Evolutionary conservation across 2,797 vertebrate genomes (phyloP).

Genomic region (Scleropages formosus): DNA sequence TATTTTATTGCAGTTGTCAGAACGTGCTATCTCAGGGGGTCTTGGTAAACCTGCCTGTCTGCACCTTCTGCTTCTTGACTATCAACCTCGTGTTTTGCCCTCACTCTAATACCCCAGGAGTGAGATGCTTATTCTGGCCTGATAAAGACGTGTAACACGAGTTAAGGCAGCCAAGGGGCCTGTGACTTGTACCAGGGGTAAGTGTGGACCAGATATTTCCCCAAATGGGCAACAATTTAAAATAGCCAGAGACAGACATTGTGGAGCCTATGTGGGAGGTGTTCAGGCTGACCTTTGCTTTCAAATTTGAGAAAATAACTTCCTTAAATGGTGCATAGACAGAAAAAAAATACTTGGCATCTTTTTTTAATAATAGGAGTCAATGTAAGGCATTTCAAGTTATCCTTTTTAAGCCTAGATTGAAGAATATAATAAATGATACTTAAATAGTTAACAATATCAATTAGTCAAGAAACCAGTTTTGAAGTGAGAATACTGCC

Average conservation of each 20-base stretch:
- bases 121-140: neutral
- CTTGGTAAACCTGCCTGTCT: neutral
- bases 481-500: too few species aligned
- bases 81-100: neutral
- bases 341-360: neutral
- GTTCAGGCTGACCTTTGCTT: neutral
- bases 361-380: too few species aligned
- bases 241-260: constrained; percentile 22
- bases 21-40: neutral
- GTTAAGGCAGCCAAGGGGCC: constrained; percentile 18
- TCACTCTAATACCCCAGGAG: constrained; percentile 2
- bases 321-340: too few species aligned
- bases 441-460: too few species aligned
- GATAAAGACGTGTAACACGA: constrained; percentile 27
- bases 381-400: too few species aligned
- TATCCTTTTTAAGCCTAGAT: too few species aligned
- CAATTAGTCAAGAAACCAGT: too few species aligned
- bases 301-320: neutral
- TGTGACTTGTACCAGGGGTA: constrained; percentile 21
- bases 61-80: neutral
- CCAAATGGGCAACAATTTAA: constrained; percentile 26
- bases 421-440: too few species aligned
- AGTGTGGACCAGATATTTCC: constrained; percentile 23
- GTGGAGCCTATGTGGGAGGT: constrained; percentile 9
- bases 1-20: constrained; percentile 1